Base-by-base conservation (phyloP, 1,140 invertebrate species). In the Geopemphigus sp. region DNA sequence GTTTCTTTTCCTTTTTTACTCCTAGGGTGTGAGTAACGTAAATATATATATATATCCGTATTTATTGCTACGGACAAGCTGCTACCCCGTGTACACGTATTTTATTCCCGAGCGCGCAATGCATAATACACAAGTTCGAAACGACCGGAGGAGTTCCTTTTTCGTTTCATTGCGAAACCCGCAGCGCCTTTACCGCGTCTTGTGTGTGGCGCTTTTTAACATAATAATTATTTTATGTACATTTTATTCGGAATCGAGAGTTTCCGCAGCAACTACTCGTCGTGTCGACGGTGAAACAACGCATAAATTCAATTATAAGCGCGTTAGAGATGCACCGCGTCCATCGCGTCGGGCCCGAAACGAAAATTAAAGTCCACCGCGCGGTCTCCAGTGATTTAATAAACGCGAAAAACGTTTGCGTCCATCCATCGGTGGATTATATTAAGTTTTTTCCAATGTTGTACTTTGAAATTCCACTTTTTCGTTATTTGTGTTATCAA, bases 51-150 rank as follows among this genome's bases (percentile, higher is more conserved):
- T 12, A 59, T 24, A 68, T 50, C 47, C 50, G 26, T 68, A 50
- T 68, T 68, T 68, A 68, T 68, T 68, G 45, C 45, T 6, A 22
- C 66, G 66, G 66, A 68, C 66, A 68, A 68, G 66, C 66, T 68
- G 66, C 45, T 50, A 68, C 66, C 66, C 66, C 45, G 32, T 11
- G 32, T 32, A 63, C 29, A 64, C 66, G 45, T 59, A 68, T 68
- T 68, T 68, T 68, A 68, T 68, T 68, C 45, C 45, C 66, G 66
- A 26, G 39, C 66, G 66, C 39, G 45, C 45, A 50, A 68, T 50
- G 45, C 66, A 50, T 68, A 68, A 47, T 50, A 68, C 22, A 24
- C 66, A 24, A 50, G 45, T n/a, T 24, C 39, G 39, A 68, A 68
- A 47, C 64, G 32, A 47, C 64, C 39, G 11, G 24, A 39, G 54